phyloP scores from a whole-genome alignment of 30 jellyfish, hydroid and myxozoan genomes.

The Rhopilema esculentum region DNA sequence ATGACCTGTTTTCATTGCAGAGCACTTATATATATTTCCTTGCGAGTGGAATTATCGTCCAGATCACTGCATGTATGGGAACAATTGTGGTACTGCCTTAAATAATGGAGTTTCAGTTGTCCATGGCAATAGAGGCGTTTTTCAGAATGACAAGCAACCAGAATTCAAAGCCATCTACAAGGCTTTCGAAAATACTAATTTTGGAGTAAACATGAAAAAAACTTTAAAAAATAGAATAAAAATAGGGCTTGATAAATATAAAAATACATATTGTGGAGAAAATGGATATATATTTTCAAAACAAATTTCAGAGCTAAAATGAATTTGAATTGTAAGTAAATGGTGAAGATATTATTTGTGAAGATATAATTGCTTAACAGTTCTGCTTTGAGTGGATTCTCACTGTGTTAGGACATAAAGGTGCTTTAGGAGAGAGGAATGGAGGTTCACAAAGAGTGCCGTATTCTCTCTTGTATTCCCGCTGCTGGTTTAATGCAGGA shows the following conservation, averaged over 20 bases:
- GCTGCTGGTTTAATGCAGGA: neutral
- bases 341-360: neutral
- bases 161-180: constrained; percentile 80
- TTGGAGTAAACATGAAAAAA: constrained; percentile 26
- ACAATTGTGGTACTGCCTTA: constrained; percentile 73
- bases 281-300: constrained; percentile 36
- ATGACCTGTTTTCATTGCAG: constrained; percentile 1
- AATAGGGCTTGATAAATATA: constrained; percentile 42
- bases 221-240: constrained; percentile 27
- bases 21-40: constrained; percentile 65
- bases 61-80: constrained; percentile 91
- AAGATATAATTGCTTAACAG: too few relatives aligned
- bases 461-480: too few relatives aligned
- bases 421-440: too few relatives aligned
- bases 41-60: constrained; percentile 97
- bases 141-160: constrained; percentile 78
- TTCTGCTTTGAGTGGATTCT: neutral
- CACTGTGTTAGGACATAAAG: too few relatives aligned
- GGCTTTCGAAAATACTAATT: constrained; percentile 45
- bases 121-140: constrained; percentile 89
- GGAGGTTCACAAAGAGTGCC: too few relatives aligned
- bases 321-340: neutral
- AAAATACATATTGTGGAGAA: constrained; percentile 76
- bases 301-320: neutral
- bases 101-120: constrained; percentile 74